These are phyloP conservation scores for Corythoichthys haematopterus DNA, from an alignment of 2,113 vertebrate genomes.

Conservation along the genomic window DNA sequence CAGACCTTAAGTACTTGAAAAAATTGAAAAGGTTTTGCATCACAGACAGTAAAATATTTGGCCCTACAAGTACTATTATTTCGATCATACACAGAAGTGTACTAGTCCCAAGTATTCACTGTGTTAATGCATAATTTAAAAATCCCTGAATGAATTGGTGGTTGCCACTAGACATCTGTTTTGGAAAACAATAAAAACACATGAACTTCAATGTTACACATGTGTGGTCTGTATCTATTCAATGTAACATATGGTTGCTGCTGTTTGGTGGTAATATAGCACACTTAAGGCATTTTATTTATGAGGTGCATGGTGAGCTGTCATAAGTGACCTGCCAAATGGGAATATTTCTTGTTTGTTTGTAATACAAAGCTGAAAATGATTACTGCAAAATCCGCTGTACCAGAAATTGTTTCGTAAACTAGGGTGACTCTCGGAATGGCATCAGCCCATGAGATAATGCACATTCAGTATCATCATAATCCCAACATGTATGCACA, in stretches of 20 bases:
- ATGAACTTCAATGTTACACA: conserved; percentile 13
- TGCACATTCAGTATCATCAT: neutral
- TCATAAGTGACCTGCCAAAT: conserved; percentile 13
- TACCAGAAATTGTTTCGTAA: too few species aligned
- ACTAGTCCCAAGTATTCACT: neutral
- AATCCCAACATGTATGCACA: neutral
- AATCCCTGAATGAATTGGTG: neutral
- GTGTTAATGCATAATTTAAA: neutral
- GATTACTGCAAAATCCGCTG: neutral
- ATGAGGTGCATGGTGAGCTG: conserved; percentile 9
- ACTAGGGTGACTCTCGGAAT: neutral
- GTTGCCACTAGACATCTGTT: conserved; percentile 4
- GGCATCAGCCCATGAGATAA: neutral
- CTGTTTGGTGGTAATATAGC: conserved; percentile 35
- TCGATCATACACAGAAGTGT: too few species aligned
- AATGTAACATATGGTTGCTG: conserved; percentile 21
- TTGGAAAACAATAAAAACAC: neutral
- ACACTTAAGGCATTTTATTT: conserved; percentile 33
- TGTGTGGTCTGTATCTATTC: conserved; percentile 16
- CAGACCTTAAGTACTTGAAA: too few species aligned
- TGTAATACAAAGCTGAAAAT: conserved; percentile 14
- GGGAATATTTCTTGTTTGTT: conserved; percentile 15
- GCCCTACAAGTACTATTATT: too few species aligned
- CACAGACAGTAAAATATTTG: too few species aligned
- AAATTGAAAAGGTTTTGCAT: too few species aligned